Conservation (phyloP, 2,797 vertebrate species). For the Halcyon smyrnensis region DNA sequence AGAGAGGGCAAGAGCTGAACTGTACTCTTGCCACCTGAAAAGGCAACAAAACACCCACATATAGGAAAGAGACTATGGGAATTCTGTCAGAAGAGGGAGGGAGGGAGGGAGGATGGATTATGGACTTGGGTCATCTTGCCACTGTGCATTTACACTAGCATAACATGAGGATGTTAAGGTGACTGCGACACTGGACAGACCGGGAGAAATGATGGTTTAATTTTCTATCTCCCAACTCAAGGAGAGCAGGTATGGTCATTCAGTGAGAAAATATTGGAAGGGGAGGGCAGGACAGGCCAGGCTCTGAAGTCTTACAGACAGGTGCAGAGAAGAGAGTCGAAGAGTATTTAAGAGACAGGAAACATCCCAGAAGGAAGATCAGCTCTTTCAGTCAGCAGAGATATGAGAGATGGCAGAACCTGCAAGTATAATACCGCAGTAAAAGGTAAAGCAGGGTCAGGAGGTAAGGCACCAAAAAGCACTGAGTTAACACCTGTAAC, state of each 20-base stretch:
- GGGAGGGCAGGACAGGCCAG: background rate
- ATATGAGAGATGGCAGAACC: background rate
- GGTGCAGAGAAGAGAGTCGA: background rate
- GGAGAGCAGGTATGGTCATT: background rate
- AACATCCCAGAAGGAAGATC: background rate
- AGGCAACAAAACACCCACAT: background rate
- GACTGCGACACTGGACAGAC: background rate
- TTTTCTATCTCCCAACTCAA: background rate
- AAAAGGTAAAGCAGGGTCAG: background rate
- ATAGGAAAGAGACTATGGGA: background rate
- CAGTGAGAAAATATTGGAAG: background rate
- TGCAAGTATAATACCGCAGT: background rate
- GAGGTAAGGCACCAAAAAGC: background rate
- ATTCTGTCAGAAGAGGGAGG: background rate
- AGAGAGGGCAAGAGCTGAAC: background rate
- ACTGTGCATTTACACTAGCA: background rate
- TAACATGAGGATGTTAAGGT: background rate
- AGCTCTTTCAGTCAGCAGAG: background rate
- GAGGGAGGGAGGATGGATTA: accelerated
- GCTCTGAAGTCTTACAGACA: background rate
- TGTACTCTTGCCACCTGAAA: background rate
- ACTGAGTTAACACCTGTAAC: background rate
- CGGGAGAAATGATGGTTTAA: background rate
- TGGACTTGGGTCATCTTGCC: background rate
- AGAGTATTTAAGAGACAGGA: background rate